Evolutionary conservation across 1,140 invertebrate genomes (phyloP), one percentile per base, ranked within the genome.

Genomic region (Adoxophyes honmai): DNA sequence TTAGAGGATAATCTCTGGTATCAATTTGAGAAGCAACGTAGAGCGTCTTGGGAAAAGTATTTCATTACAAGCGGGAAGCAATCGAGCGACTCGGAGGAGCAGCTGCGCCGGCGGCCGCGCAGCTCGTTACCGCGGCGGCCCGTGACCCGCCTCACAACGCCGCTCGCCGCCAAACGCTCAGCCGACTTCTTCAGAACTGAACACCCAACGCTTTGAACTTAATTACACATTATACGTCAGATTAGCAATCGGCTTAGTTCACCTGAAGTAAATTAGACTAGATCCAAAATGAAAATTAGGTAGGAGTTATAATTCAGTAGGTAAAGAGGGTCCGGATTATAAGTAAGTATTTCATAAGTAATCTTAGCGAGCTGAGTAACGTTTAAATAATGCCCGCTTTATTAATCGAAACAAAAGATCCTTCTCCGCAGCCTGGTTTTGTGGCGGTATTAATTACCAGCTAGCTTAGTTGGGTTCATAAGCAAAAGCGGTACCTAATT

Each of bases 1-100:
- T 63, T 75, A 63, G 65, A 84, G 76, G 51, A 82, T 84, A 75
- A 86, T 84, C 81, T 77, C 52, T 60, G 52, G 74, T 75, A 81
- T 77, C 83, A 80, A 84, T 82, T 86, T 81, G 71, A 80, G 64
- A 68, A 69, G 68, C 67, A 66, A 68, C 68, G 66, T 56, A 66
- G 53, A 61, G 69, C 73, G 69, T 64, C 81, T 78, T 76, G 75
- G 80, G 75, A 83, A 66, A 78, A 75, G 73, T 81, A 77, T 78
- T 78, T 80, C 74, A 86, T 86, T 86, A 78, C 64, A 77, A 18
- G 59, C 58, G 66, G 60, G 61, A 75, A 68, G 65, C 70, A 71
- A 73, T 73, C 62, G 67, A 58, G 63, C 63, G 60, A 68, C 60
- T 67, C 67, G 62, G 60, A 55, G 53, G 64, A 66, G 70, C 80